These are phyloP conservation scores for Zootoca vivipara DNA, from an alignment of 2,113 vertebrate genomes.

Conservation along the genomic window DNA sequence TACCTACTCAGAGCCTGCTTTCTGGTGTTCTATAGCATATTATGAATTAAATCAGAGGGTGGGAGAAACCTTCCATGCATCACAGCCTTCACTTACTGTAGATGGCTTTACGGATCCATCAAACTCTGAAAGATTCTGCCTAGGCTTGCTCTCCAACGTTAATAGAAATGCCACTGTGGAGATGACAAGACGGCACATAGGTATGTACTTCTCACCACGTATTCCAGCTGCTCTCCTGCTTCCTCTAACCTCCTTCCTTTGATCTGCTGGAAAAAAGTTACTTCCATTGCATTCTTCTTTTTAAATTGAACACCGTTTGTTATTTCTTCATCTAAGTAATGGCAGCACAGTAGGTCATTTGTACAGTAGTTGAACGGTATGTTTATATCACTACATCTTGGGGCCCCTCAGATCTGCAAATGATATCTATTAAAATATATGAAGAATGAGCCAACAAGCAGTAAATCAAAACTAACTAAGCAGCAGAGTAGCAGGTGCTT, in stretches of 20 bases:
- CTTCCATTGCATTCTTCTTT: too few species aligned
- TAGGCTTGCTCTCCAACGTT: conserved; percentile 96
- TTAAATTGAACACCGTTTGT: not conserved
- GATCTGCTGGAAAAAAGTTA: not conserved
- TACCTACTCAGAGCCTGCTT: conserved; percentile 96
- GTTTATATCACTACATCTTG: not conserved
- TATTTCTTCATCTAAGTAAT: too few species aligned
- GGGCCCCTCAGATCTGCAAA: too few species aligned
- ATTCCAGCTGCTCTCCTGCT: not conserved
- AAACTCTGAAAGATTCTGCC: conserved; percentile 96
- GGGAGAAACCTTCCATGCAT: conserved; percentile 97
- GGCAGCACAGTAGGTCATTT: too few species aligned
- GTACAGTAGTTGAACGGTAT: not conserved
- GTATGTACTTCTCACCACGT: conserved; percentile 69
- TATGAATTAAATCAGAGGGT: conserved; percentile 98
- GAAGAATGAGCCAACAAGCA: not conserved
- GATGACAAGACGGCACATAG: conserved; percentile 98
- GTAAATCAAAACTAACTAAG: not conserved
- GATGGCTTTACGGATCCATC: conserved; percentile 98
- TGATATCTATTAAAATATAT: not conserved
- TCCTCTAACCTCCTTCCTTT: not conserved
- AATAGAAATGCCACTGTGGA: conserved; percentile 98
- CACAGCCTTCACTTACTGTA: conserved; percentile 95
- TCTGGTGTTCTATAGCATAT: conserved; percentile 99
- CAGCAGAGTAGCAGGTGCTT: not conserved